phyloP scores from a whole-genome alignment of 1,140 invertebrate genomes.

The Drosophila leontia region DNA sequence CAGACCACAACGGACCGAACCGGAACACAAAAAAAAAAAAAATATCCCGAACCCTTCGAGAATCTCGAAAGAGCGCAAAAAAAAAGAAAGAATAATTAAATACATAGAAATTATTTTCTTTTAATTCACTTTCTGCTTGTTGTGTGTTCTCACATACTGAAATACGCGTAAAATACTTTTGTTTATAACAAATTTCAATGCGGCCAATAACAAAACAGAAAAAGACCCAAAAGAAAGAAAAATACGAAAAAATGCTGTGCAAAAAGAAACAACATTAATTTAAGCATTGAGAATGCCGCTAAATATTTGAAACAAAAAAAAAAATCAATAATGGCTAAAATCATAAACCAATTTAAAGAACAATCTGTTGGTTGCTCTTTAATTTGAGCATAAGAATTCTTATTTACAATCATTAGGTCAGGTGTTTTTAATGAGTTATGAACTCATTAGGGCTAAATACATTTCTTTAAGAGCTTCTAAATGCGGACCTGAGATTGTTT shows the following conservation, averaged over 20 bases:
- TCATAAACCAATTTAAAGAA: constrained; percentile 7
- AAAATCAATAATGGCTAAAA: constrained; percentile 3
- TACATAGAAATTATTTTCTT: constrained; percentile 25
- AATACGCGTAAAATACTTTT: constrained; percentile 11
- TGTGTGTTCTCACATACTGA: constrained; percentile 19
- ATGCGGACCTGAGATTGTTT: neutral
- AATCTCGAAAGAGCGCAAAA: constrained; percentile 23
- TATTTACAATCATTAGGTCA: neutral
- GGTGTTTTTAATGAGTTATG: neutral
- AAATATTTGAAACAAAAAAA: constrained; percentile 2
- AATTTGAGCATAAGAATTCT: neutral
- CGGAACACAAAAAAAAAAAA: constrained; percentile 2
- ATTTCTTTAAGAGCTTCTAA: neutral
- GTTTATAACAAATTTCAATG: constrained; percentile 41
- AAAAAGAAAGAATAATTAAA: constrained; percentile 16
- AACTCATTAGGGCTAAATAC: neutral
- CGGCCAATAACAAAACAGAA: constrained; percentile 11
- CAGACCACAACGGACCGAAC: constrained; percentile 21
- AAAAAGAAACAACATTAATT: constrained; percentile 13
- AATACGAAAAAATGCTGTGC: constrained; percentile 7
- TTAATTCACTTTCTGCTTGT: constrained; percentile 28
- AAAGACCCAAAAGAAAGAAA: neutral
- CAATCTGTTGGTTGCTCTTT: neutral
- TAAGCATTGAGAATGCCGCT: constrained; percentile 2
- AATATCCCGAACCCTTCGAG: constrained; percentile 13